Percentiles rank a stretch among this genome's conserved stretches.
Conservation (phyloP, 2,797 vertebrate genomes). For the Chaunax sp. region DNA sequence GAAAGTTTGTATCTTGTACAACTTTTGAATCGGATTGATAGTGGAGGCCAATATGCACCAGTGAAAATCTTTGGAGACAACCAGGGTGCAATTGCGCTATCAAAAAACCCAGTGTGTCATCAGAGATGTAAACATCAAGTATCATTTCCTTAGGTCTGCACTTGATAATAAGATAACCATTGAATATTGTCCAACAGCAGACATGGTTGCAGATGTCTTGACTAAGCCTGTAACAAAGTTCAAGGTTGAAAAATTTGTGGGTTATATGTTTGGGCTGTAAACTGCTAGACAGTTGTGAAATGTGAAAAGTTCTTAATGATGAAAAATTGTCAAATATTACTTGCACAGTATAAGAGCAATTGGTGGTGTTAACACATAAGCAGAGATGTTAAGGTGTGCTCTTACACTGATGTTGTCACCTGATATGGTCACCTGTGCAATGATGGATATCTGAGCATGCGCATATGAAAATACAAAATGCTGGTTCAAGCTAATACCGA, state of each 20-base stretch:
- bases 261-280: slow-evolving; percentile 1
- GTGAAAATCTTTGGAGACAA: background rate
- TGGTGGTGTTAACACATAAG: no score
- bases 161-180: background rate
- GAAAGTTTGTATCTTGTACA: background rate
- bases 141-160: background rate
- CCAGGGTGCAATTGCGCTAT: background rate
- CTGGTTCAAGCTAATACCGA: no score
- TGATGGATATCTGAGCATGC: no score
- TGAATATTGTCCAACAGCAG: background rate
- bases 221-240: background rate
- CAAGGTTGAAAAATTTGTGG: background rate
- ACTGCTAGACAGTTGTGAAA: no score
- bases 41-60: background rate
- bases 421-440: no score
- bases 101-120: background rate
- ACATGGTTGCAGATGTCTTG: background rate
- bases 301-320: no score
- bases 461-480: no score
- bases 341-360: no score
- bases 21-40: background rate
- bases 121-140: background rate
- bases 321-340: no score
- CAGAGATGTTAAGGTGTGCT: no score
- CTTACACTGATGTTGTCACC: no score